Evolutionary conservation across 30 jellyfish, hydroid and myxozoan species (phyloP), one percentile per base, ranked within the genome.

Genomic region (Turritopsis rubra): DNA sequence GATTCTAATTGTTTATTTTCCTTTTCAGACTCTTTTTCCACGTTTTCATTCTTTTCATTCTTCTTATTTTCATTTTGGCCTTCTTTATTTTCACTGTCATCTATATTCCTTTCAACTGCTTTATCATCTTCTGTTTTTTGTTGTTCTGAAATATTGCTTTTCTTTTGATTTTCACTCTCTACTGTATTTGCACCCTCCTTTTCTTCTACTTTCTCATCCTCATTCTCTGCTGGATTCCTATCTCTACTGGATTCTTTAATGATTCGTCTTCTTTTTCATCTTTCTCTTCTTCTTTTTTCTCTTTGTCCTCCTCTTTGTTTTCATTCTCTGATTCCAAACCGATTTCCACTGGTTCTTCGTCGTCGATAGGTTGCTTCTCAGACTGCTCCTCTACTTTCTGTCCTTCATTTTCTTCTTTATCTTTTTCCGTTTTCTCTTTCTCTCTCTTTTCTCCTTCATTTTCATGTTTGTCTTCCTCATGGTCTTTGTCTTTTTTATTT

Each of bases 181-280:
- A n/a, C n/a, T n/a, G n/a, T n/a, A n/a, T n/a, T n/a, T n/a, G n/a
- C 13, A 41, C 60, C 13, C 13, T 68, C 77, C 16, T 68, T 26
- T 16, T 5, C 77, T 5, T 68, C 77, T 68, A 1, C 13, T 68
- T 5, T 26, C 5, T 5, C 13, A 22, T 68, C 77, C 8, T 5
- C 77, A 1, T 68, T 13, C 16, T 68, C 13, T 16, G 8, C 4
- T 68, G 5, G 30, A 22, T 68, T 26, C 31, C 16, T 5, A 9
- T 68, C 77, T 5, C 16, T 26, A 22, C 31, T 68, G 5, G 30
- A 1, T 68, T 5, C 31, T 68, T 13, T 1, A 9, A 23, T 16
- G 28, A 13, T 68, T 68, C 13, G 65, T 75, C 83, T 17, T 75
- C 83, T 17, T 75, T 31, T 75, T 75, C 83, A 27, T 26, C 0